Evolutionary conservation across 2,888 invertebrate species (phyloP).

Genomic region (Choreutis nemorana): DNA sequence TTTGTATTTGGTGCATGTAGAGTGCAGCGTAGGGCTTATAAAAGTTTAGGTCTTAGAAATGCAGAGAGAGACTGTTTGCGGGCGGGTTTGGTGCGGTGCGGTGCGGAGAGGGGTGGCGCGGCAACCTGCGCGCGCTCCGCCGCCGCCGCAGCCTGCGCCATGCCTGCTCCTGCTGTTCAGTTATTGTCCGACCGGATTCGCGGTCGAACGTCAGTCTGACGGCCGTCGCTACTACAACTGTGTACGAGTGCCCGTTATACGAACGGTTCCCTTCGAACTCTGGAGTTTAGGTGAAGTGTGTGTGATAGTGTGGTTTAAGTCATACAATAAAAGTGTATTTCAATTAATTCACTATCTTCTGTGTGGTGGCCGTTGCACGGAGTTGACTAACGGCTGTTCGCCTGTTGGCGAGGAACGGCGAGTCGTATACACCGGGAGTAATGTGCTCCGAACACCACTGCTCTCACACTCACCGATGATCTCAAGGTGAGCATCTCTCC

Average conservation of each 20-base stretch:
- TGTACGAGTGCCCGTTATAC: conserved; percentile 49
- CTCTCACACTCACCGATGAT: conserved; percentile 62
- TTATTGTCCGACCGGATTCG: conserved; percentile 57
- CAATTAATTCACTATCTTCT: conserved; percentile 47
- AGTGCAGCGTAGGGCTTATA: conserved; percentile 35
- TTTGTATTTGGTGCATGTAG: conserved; percentile 9
- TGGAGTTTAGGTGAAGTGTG: conserved; percentile 55
- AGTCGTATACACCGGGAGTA: conserved; percentile 56
- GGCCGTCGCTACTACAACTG: conserved; percentile 50
- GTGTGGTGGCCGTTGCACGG: conserved; percentile 46
- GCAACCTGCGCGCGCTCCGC: conserved; percentile 35
- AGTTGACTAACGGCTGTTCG: conserved; percentile 58
- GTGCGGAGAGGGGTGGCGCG: conserved; percentile 17
- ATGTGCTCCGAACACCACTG: conserved; percentile 61
- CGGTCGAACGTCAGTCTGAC: conserved; percentile 46
- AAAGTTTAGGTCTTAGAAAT: conserved; percentile 44
- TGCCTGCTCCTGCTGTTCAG: conserved; percentile 43
- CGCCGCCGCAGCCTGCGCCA: no score
- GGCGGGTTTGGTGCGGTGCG: conserved; percentile 15
- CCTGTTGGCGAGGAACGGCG: conserved; percentile 59
- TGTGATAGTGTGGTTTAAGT: conserved; percentile 63
- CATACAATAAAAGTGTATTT: conserved; percentile 59
- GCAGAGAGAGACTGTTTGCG: conserved; percentile 27
- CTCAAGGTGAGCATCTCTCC: conserved; percentile 55
- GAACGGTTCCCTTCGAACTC: conserved; percentile 44